These are phyloP conservation scores for Agrotis exclamationis DNA, from an alignment of 2,888 invertebrate genomes.

Conservation along the genomic window DNA sequence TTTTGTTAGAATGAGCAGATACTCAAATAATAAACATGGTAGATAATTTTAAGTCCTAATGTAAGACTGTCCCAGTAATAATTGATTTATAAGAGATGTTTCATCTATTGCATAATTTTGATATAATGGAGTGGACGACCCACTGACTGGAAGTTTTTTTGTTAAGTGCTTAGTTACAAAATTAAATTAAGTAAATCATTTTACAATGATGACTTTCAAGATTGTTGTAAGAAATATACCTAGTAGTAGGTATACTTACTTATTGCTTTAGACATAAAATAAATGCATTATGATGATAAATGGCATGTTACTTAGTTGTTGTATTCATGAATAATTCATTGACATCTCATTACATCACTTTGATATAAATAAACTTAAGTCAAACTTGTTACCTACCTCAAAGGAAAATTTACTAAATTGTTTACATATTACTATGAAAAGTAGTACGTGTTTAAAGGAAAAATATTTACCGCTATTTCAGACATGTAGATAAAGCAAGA, in stretches of 20 bases:
- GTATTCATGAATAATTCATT: conserved; percentile 36
- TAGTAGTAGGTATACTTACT: too few species aligned
- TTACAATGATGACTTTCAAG: neutral
- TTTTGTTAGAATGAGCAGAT: too few species aligned
- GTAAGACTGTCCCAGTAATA: too few species aligned
- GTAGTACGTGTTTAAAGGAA: neutral
- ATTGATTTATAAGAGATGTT: too few species aligned
- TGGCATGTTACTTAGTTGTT: neutral
- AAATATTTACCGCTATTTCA: conserved; percentile 7
- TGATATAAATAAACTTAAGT: conserved; percentile 1
- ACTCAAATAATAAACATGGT: too few species aligned
- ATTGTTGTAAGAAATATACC: neutral
- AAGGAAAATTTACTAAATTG: neutral
- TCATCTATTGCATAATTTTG: neutral
- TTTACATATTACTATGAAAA: neutral
- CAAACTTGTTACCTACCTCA: neutral
- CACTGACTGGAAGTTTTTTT: neutral
- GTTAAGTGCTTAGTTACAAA: too few species aligned
- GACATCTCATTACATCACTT: conserved; percentile 21
- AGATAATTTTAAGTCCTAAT: too few species aligned
- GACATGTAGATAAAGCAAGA: neutral
- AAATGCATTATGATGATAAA: conserved; percentile 4
- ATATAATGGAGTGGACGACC: too few species aligned
- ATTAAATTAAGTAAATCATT: neutral
- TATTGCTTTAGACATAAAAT: conserved; percentile 6